Evolutionary conservation across 2,113 vertebrate genomes (phyloP).

Genomic region (Phainopepla nitens): DNA sequence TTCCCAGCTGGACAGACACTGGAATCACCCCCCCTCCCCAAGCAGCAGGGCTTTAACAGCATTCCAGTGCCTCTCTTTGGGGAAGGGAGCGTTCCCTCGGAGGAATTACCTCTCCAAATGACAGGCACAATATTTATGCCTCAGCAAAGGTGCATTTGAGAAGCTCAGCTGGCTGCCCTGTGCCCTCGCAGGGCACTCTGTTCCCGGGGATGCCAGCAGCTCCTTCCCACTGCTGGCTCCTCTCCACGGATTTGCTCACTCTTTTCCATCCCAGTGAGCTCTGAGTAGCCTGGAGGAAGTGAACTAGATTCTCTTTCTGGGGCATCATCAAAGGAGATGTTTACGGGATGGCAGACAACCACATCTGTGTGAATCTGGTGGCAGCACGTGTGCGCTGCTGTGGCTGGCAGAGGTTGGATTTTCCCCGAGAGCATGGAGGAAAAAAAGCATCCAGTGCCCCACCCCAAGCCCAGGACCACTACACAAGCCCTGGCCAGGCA

Average conservation of each 20-base stretch:
- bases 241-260: constrained; percentile 22
- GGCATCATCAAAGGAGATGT: background rate
- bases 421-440: accelerated
- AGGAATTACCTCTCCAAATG: background rate
- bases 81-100: background rate
- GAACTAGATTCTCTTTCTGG: constrained; percentile 59
- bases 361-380: constrained; percentile 2
- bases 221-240: background rate
- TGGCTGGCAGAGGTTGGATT: background rate
- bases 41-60: background rate
- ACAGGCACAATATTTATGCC: background rate
- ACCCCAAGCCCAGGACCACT: background rate
- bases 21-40: background rate
- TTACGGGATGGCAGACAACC: background rate
- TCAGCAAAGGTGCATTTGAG: background rate
- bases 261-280: constrained; percentile 48
- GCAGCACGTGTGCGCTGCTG: background rate
- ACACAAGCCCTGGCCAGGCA: background rate
- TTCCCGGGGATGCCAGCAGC: background rate
- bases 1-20: background rate
- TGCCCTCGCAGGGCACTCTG: background rate
- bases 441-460: background rate
- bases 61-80: background rate
- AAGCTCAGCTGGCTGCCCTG: background rate
- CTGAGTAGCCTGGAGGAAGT: background rate